Evolutionary conservation across 2,113 vertebrate species (phyloP), one percentile per base, ranked within the genome.

Genomic region (Serilophus lunatus): DNA sequence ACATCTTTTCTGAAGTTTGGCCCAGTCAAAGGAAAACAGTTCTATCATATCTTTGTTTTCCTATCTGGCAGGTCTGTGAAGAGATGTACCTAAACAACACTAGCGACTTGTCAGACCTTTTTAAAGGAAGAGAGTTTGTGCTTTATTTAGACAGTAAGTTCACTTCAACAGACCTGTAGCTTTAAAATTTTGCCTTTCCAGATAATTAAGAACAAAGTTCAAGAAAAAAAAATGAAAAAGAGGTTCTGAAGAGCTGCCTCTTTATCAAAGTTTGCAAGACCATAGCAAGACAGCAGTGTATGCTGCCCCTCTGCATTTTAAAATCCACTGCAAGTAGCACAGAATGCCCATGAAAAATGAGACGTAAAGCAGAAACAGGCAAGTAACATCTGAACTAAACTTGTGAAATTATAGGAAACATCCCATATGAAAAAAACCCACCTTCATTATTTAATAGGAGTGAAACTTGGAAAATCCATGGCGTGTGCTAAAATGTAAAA

Each of bases 391-490:
- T 68, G 60, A 84, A 84, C 25, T 22, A 49, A 74, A 36, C 31
- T 74, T 0, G 0, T 28, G 22, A 70, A 70, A 70, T 72, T 64
- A 60, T 12, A 31, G 19, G 10, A 85, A 61, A 25, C 15, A 50
- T 9, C 18, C 6, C 6, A 10, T 23, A 81, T 12, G 12, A 44
- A 80, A 88, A 59, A 53, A 42, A 0, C 0, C 1, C 23, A 38
- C 35, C 18, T 72, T 63, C 9, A 23, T 66, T 53, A 70, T 29
- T 82, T 59, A 42, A 70, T 4, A 53, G 20, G 17, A 74, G 7
- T 50, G 47, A 75, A 74, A 53, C 3, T 10, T 20, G 20, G 12
- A 69, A 75, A 82, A 82, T 31, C 23, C 38, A 42, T 6, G n/a
- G 54, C 45, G 18, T 12, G 3, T 45, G 36, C 47, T 82, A 56